These are phyloP conservation scores for Tridacna gigas DNA, from an alignment of 2,888 invertebrate species.

Conservation along the genomic window DNA sequence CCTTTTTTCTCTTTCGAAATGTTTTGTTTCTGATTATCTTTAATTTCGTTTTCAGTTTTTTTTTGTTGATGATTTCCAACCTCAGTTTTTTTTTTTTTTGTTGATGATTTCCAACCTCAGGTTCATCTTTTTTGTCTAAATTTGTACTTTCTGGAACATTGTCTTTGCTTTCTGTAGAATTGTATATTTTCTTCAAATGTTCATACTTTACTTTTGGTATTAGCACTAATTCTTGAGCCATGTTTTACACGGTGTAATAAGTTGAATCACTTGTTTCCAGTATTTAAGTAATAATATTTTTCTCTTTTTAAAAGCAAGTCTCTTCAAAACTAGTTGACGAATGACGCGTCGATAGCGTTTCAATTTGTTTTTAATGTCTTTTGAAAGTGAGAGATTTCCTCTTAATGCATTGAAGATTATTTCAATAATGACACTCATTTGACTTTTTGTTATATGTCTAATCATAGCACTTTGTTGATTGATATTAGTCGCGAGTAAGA, in stretches of 20 bases:
- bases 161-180: conserved; percentile 1
- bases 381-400: conserved; percentile 24
- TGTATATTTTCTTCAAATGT: neutral
- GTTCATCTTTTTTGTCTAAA: no score
- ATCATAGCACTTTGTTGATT: conserved; percentile 42
- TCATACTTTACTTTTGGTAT: conserved; percentile 14
- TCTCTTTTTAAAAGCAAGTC: conserved; percentile 25
- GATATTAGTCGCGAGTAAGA: conserved; percentile 28
- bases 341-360: conserved; percentile 35
- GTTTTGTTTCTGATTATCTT: no score
- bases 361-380: conserved; percentile 27
- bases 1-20: no score
- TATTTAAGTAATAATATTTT: conserved; percentile 32
- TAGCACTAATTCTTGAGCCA: no score
- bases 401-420: conserved; percentile 35
- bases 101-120: no score
- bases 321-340: conserved; percentile 32
- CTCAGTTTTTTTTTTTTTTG: no score
- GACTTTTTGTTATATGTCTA: conserved; percentile 31
- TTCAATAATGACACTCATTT: conserved; percentile 43
- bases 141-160: no score
- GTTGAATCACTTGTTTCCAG: no score
- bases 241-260: no score
- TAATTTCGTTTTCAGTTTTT: no score
- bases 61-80: no score